Evolutionary conservation across 2,113 vertebrate species (phyloP).

Genomic region (Ivindomyrus marchei): DNA sequence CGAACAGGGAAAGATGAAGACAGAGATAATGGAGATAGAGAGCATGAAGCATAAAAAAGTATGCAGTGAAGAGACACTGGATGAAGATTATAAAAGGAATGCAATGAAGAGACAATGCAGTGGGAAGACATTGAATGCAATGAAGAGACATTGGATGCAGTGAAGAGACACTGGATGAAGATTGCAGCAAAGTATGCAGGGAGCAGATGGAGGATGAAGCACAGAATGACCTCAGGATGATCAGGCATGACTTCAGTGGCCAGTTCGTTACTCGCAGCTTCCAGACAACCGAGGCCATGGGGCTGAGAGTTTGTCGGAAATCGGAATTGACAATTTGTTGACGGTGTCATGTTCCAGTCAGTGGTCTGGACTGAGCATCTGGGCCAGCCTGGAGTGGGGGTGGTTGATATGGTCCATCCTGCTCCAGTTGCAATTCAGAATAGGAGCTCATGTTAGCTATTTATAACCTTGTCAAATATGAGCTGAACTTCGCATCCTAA

Average conservation of each 20-base stretch:
- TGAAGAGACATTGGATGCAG: background rate
- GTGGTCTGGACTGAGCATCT: slow-evolving; percentile 43
- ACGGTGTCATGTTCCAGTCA: slow-evolving; percentile 45
- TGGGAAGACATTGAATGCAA: background rate
- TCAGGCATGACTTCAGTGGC: background rate
- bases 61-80: background rate
- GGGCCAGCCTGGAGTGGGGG: slow-evolving; percentile 9
- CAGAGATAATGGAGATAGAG: background rate
- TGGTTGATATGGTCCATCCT: background rate
- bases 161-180: background rate
- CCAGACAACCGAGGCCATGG: slow-evolving; percentile 15
- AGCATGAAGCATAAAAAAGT: background rate
- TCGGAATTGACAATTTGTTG: slow-evolving; percentile 50
- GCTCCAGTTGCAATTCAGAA: slow-evolving; percentile 6
- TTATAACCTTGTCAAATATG: slow-evolving; percentile 17
- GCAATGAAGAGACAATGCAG: background rate
- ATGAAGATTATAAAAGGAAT: background rate
- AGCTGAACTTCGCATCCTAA: background rate
- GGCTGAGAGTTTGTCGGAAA: slow-evolving; percentile 41
- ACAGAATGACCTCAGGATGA: background rate
- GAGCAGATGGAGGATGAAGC: background rate
- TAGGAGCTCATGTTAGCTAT: background rate
- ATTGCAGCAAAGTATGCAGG: background rate
- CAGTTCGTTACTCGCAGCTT: slow-evolving; percentile 15
- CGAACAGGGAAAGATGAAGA: background rate